Base-by-base conservation (phyloP, 2,797 vertebrate genomes). In the Lates japonicus region DNA sequence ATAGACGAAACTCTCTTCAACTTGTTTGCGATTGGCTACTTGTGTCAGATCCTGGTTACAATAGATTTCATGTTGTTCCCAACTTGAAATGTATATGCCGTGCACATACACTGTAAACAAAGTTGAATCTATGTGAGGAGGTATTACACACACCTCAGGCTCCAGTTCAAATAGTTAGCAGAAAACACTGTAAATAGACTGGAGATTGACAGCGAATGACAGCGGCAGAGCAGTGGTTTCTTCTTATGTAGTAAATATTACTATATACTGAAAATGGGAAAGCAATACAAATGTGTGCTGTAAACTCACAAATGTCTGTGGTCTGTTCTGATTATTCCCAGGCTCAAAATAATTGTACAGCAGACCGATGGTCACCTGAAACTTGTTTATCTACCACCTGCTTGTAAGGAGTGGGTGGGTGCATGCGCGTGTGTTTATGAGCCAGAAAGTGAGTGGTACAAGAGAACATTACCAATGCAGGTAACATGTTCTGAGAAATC, bases 31-130 rank as follows among this genome's bases (percentile, higher is more conserved):
- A 77, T 78, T 74, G 46, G 37, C 69, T 8, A 9, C 25, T 55
- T 41, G 63, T 39, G 42, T 68, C 48, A 76, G 31, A 78, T 72
- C 59, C 67, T n/a, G 20, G 44, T 48, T 69, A 78, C 33, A 71
- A 4, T 72, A 66, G 41, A 46, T 64, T 71, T 75, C 13, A 61
- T 57, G n/a, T 85, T 74, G 41, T 54, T 68, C 67, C 74, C 76
- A 31, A n/a, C 35, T 29, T 44, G 17, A 78, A 74, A 83, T 93
- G 90, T 92, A 91, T 48, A 91, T 92, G 91, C 10, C 58, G 73
- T 92, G 88, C 84, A 92, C 86, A 92, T 91, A 92, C n/a, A n/a
- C 9, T 91, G 90, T 93, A 90, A 82, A 92, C 90, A 84, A 81
- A 84, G 33, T 54, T 51, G 70, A 78, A 79, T 85, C 62, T 81